Evolutionary conservation across 2,113 vertebrate species (phyloP).

Genomic region (Campylomormyrus numenius): DNA sequence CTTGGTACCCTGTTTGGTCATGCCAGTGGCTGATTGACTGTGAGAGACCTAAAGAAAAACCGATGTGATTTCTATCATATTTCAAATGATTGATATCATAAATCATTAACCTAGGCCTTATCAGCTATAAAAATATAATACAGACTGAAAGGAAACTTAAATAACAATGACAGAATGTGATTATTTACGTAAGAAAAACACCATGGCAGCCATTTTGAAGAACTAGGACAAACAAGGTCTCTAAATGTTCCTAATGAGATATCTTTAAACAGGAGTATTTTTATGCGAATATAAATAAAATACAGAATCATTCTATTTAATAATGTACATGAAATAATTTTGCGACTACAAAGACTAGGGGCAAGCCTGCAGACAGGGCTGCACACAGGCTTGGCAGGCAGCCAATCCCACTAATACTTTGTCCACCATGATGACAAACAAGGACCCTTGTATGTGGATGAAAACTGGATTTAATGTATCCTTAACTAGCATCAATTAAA

Average conservation of each 20-base stretch:
- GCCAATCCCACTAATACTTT: neutral
- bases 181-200: neutral
- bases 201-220: conserved; percentile 14
- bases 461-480: neutral
- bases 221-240: neutral
- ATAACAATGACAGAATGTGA: neutral
- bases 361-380: neutral
- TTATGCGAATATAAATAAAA: neutral
- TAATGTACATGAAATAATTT: neutral
- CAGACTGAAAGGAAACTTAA: neutral
- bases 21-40: neutral
- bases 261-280: neutral
- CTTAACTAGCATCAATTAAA: neutral
- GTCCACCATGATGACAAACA: neutral
- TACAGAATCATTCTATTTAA: neutral
- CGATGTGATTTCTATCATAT: neutral
- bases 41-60: neutral
- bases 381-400: neutral
- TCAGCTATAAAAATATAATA: neutral
- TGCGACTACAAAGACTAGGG: neutral
- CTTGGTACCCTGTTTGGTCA: neutral
- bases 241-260: neutral
- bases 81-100: neutral
- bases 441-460: neutral
- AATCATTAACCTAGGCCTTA: neutral